Percentiles rank a stretch among this genome's conserved stretches.
Evolutionary conservation across 2,888 invertebrate genomes (phyloP).

Genomic region (Archips xylosteana): DNA sequence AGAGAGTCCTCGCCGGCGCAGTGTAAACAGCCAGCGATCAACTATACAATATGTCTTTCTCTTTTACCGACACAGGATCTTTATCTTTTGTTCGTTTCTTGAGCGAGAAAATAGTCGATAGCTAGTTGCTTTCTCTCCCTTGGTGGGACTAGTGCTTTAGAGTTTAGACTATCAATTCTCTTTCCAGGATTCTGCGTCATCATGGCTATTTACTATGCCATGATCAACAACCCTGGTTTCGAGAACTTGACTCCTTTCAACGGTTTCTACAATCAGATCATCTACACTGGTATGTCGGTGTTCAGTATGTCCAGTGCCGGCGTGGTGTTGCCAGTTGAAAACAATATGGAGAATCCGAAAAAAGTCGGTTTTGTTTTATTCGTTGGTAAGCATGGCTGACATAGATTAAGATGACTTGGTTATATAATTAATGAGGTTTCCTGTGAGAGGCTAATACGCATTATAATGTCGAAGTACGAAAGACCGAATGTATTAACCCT

Average conservation of each 20-base stretch:
- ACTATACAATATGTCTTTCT: too few species aligned
- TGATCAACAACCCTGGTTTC: conserved; percentile 57
- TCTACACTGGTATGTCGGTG: conserved; percentile 82
- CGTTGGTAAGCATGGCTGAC: conserved; percentile 53
- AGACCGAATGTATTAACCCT: too few species aligned
- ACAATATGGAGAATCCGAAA: conserved; percentile 66
- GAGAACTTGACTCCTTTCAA: conserved; percentile 45
- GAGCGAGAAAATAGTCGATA: too few species aligned
- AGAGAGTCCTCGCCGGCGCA: too few species aligned
- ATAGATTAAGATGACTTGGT: background rate
- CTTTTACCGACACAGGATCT: too few species aligned
- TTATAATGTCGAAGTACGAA: too few species aligned
- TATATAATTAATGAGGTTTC: too few species aligned
- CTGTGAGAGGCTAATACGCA: too few species aligned
- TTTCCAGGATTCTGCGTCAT: conserved; percentile 61
- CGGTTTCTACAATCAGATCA: conserved; percentile 48
- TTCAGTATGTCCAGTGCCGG: conserved; percentile 83
- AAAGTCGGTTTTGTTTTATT: conserved; percentile 54
- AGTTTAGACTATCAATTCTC: conserved; percentile 42
- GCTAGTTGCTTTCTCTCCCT: too few species aligned
- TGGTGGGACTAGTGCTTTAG: too few species aligned
- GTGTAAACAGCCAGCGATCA: too few species aligned
- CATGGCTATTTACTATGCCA: conserved; percentile 59
- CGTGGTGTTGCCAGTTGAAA: conserved; percentile 68
- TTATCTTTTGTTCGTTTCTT: too few species aligned